A percentile compares a stretch with the other conserved stretches of the same genome.
Evolutionary conservation across 2,888 invertebrate species (phyloP).

Genomic region (Tuberolachnus salignus): DNA sequence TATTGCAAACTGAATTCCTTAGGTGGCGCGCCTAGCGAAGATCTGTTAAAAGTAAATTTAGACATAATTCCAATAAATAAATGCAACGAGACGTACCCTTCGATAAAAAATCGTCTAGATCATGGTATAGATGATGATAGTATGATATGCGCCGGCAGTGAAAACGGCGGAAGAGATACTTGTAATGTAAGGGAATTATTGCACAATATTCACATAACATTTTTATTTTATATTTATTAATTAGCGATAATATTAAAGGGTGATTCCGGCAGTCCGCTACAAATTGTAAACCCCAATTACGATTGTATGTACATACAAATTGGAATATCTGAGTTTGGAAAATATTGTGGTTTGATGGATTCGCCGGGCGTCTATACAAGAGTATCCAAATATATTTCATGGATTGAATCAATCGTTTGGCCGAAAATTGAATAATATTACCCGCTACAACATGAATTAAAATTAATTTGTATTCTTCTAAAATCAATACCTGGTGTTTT

Average conservation of each 20-base stretch:
- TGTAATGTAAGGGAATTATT: slow-evolving; percentile 60
- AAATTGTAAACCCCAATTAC: slow-evolving; percentile 60
- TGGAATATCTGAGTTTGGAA: slow-evolving; percentile 68
- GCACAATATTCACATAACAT: too few species aligned
- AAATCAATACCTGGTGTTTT: too few species aligned
- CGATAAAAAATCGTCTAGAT: slow-evolving; percentile 36
- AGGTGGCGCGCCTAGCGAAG: slow-evolving; percentile 56
- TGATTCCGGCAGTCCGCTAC: slow-evolving; percentile 77
- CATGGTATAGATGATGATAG: slow-evolving; percentile 58
- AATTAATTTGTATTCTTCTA: too few species aligned
- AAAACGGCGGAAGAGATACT: slow-evolving; percentile 64
- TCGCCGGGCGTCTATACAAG: slow-evolving; percentile 69
- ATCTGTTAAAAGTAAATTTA: slow-evolving; percentile 58
- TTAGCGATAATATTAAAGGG: slow-evolving; percentile 65
- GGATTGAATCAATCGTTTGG: slow-evolving; percentile 71
- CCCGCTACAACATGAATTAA: too few species aligned
- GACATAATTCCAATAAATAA: slow-evolving; percentile 12
- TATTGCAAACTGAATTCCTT: slow-evolving; percentile 1
- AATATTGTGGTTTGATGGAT: slow-evolving; percentile 63
- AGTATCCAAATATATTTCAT: slow-evolving; percentile 66
- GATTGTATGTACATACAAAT: slow-evolving; percentile 64
- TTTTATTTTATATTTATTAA: neutral
- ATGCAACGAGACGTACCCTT: slow-evolving; percentile 49
- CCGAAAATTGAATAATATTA: slow-evolving; percentile 59
- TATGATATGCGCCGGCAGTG: slow-evolving; percentile 64